Percentiles rank a stretch among this genome's conserved stretches.
These are phyloP conservation scores for Spisula subtruncata DNA, from an alignment of 2,888 invertebrate species.

Conservation along the genomic window DNA sequence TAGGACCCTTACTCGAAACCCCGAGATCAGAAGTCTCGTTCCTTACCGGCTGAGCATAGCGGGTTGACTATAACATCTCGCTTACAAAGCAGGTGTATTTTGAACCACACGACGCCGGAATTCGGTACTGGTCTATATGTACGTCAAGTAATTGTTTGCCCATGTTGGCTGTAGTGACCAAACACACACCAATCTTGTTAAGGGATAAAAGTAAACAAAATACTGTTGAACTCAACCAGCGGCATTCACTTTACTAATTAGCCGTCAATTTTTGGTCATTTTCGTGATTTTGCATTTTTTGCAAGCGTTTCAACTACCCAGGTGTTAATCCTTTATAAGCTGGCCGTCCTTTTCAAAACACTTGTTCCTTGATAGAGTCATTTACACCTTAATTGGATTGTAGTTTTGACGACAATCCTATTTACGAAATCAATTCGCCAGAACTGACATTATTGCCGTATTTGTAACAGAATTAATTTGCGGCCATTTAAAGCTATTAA, in stretches of 20 bases:
- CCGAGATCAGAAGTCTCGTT: too few relatives aligned
- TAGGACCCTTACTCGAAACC: too few relatives aligned
- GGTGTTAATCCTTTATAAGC: constrained; percentile 26
- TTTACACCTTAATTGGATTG: constrained; percentile 53
- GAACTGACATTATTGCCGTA: constrained; percentile 64
- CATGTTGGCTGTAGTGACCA: too few relatives aligned
- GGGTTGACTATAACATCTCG: too few relatives aligned
- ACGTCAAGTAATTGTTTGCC: too few relatives aligned
- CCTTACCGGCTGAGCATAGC: too few relatives aligned
- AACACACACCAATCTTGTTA: too few relatives aligned
- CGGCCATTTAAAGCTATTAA: constrained; percentile 74
- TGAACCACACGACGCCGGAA: too few relatives aligned
- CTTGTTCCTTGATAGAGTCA: constrained; percentile 44
- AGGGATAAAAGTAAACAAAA: too few relatives aligned
- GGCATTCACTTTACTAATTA: background rate
- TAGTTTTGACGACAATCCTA: constrained; percentile 53
- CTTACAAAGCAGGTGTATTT: too few relatives aligned
- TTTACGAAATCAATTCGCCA: constrained; percentile 58
- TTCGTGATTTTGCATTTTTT: constrained; percentile 17
- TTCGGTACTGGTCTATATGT: too few relatives aligned
- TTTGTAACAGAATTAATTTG: constrained; percentile 75
- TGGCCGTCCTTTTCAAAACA: constrained; percentile 39
- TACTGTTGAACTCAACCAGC: background rate
- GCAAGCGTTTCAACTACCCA: background rate
- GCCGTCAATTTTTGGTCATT: constrained; percentile 9